Evolutionary conservation across 2,888 invertebrate species (phyloP), one percentile per base, ranked within the genome.

Genomic region (Hemicrepidius hirtus): DNA sequence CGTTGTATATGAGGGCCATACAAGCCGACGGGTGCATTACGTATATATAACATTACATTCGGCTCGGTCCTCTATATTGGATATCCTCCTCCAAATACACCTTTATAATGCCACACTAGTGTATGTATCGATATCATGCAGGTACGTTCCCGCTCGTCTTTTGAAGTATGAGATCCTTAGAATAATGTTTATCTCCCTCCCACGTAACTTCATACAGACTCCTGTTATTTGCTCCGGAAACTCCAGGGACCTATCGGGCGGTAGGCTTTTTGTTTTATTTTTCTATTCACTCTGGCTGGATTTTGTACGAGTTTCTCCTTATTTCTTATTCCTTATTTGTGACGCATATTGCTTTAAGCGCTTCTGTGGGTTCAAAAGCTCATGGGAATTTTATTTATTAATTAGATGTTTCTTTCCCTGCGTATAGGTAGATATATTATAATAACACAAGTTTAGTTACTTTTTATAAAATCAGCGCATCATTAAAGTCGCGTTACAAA

Each of bases 211-310:
- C 71, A 63, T 72, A 71, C 76, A 64, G 74, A 72, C 77, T 78
- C 77, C 77, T 72, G 77, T 82, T 82, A 82, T 82, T 80, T 78
- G 77, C 79, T 77, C 76, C 69, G 75, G 72, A 76, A 79, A 78
- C 82, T 80, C 82, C 73, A 70, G 83, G 81, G 82, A 81, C 79
- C 82, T 80, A 82, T 83, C 80, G 77, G 75, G 76, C 77, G 70
- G 74, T 76, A 77, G 77, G 77, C 81, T 81, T 81, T 82, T 82
- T 82, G 82, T 79, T 82, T 83, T 83, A 84, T 83, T 83, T 82
- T 84, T 83, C 83, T 83, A 83, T 84, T 84, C 82, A 82, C 82
- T 83, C 77, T 79, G 78, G 78, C 75, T 67, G 81, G 82, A 82
- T 82, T 82, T 83, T 81, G 81, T 82, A 78, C 75, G 80, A 79